Evolutionary conservation across 2,888 invertebrate genomes (phyloP).

Genomic region (Chrysina gloriosa): DNA sequence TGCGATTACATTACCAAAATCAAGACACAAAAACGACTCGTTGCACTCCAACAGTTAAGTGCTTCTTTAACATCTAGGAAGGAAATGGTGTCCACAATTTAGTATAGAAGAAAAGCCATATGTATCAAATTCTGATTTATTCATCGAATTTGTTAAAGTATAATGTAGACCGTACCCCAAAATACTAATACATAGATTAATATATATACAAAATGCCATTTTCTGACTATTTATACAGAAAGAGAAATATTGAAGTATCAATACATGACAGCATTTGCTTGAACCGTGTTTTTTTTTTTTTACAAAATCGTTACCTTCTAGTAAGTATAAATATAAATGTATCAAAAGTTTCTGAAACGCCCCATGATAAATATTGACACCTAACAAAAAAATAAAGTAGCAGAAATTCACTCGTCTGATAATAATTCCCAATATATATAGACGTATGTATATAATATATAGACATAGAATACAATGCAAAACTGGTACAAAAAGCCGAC

Average conservation of each 20-base stretch:
- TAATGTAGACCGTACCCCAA: slow-evolving; percentile 51
- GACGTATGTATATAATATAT: slow-evolving; percentile 36
- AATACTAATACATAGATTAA: slow-evolving; percentile 49
- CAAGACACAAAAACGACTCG: too few relatives aligned
- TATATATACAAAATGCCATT: slow-evolving; percentile 50
- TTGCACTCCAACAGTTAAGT: too few relatives aligned
- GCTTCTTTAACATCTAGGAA: too few relatives aligned
- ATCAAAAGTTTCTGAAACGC: slow-evolving; percentile 53
- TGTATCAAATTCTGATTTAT: slow-evolving; percentile 43
- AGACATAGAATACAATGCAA: slow-evolving; percentile 41
- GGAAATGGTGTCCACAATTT: too few relatives aligned
- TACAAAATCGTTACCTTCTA: slow-evolving; percentile 58
- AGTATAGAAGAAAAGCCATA: too few relatives aligned
- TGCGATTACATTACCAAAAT: too few relatives aligned
- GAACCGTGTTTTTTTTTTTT: slow-evolving; percentile 49
- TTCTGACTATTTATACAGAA: slow-evolving; percentile 48
- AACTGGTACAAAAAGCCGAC: slow-evolving; percentile 42
- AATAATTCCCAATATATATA: slow-evolving; percentile 32
- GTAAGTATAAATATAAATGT: slow-evolving; percentile 53
- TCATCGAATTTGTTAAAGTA: slow-evolving; percentile 42
- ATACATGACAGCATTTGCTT: slow-evolving; percentile 13
- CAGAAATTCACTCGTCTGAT: slow-evolving; percentile 18
- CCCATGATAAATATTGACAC: slow-evolving; percentile 15
- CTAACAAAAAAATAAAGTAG: slow-evolving; percentile 25
- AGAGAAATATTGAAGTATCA: slow-evolving; percentile 41